These are phyloP conservation scores for Drosophila tanythrix DNA, from an alignment of 2,888 invertebrate species.

Conservation along the genomic window DNA sequence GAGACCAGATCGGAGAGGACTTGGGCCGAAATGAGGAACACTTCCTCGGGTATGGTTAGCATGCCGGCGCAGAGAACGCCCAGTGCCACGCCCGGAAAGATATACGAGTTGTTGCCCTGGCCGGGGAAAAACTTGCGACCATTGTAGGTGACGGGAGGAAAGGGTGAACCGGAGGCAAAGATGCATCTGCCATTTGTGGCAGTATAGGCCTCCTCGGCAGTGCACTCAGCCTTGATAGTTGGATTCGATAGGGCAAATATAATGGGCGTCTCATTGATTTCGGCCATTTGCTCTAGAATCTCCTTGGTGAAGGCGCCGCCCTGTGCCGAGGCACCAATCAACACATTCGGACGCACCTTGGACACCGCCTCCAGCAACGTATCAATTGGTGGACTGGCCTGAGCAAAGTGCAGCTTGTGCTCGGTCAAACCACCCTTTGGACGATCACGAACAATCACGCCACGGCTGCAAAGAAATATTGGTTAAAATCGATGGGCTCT, in stretches of 20 bases:
- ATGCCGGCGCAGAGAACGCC: slow-evolving; percentile 95
- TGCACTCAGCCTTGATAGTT: slow-evolving; percentile 98
- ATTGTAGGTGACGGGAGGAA: slow-evolving; percentile 92
- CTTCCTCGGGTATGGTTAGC: slow-evolving; percentile 94
- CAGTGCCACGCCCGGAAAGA: slow-evolving; percentile 98
- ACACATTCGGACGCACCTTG: slow-evolving; percentile 92
- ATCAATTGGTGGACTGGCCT: slow-evolving; percentile 90
- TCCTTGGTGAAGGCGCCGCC: slow-evolving; percentile 96
- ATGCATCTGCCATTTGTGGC: slow-evolving; percentile 95
- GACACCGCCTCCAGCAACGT: slow-evolving; percentile 93
- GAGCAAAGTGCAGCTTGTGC: slow-evolving; percentile 94
- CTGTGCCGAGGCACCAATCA: slow-evolving; percentile 97
- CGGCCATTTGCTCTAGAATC: slow-evolving; percentile 94
- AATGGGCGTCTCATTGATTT: slow-evolving; percentile 93
- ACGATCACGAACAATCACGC: slow-evolving; percentile 94
- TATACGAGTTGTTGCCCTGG: slow-evolving; percentile 99
- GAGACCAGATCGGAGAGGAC: slow-evolving; percentile 92
- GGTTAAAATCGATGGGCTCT: neutral
- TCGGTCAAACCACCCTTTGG: slow-evolving; percentile 92
- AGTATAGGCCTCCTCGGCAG: slow-evolving; percentile 98
- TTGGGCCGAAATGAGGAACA: slow-evolving; percentile 96
- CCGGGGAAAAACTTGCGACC: slow-evolving; percentile 95
- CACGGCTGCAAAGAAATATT: slow-evolving; percentile 88
- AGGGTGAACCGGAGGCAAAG: slow-evolving; percentile 99
- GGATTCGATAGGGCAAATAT: slow-evolving; percentile 99